phyloP scores from a whole-genome alignment of 2,113 vertebrate genomes.

The Sebastes schlegelii region DNA sequence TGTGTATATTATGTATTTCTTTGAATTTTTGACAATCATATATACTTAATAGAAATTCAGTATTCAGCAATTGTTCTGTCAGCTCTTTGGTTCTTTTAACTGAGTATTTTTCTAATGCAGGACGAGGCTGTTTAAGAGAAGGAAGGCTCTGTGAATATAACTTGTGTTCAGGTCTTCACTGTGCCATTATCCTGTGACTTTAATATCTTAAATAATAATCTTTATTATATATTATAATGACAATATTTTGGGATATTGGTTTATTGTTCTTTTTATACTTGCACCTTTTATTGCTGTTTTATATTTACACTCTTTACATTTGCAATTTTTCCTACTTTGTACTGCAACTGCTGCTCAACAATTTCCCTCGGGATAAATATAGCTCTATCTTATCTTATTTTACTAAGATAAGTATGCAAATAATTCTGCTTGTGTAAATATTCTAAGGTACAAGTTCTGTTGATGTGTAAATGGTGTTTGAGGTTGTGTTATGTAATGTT shows the following conservation, averaged over 20 bases:
- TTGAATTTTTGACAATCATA: no score
- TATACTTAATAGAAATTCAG: no score
- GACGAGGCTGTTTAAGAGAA: no score
- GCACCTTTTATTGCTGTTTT: not conserved
- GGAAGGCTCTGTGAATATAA: no score
- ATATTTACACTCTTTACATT: not conserved
- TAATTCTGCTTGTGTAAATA: not conserved
- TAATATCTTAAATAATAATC: no score
- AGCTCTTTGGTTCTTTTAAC: no score
- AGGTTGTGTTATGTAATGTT: not conserved
- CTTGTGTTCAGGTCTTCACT: no score
- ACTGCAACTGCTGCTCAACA: not conserved
- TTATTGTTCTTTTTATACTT: not conserved
- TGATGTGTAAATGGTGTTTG: not conserved
- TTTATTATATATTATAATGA: no score
- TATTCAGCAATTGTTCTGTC: no score
- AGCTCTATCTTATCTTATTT: not conserved
- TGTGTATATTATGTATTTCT: no score
- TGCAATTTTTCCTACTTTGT: not conserved
- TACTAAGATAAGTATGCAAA: not conserved
- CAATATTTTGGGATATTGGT: not conserved
- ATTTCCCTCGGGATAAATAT: not conserved
- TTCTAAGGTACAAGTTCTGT: not conserved
- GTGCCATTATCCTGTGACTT: no score
- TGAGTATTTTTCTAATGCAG: no score